phyloP scores from a whole-genome alignment of 2,113 vertebrate species.

The Lates calcarifer region DNA sequence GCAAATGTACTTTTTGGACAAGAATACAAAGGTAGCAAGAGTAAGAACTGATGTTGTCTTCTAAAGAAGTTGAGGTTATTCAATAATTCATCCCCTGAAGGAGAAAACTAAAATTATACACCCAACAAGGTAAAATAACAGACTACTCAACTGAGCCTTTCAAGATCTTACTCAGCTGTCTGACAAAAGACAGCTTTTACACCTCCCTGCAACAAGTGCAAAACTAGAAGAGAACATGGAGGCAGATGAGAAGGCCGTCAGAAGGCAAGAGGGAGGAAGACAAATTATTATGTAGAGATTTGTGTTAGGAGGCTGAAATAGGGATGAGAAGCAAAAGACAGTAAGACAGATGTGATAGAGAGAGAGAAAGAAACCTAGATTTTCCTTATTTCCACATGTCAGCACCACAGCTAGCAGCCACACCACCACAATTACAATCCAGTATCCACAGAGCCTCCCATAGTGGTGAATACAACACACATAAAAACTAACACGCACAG shows the following conservation, averaged over 20 bases:
- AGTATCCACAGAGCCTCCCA: conserved; percentile 1
- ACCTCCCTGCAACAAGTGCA: conserved; percentile 35
- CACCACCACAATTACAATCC: conserved; percentile 42
- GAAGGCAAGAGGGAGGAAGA: not conserved
- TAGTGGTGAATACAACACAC: not conserved
- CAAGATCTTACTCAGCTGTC: not conserved
- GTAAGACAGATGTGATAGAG: not conserved
- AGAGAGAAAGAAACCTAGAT: not conserved
- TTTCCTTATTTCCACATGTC: conserved; percentile 34
- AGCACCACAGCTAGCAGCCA: conserved; percentile 24
- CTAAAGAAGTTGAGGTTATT: not conserved
- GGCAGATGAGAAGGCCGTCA: not conserved
- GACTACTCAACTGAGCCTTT: not conserved
- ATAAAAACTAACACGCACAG: not conserved
- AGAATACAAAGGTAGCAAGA: not conserved
- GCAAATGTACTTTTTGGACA: not conserved
- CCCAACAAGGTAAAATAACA: conserved; percentile 42
- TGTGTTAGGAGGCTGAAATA: not conserved
- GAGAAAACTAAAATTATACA: conserved; percentile 25
- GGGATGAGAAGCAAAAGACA: not conserved
- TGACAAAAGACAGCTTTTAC: conserved; percentile 25
- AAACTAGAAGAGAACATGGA: not conserved
- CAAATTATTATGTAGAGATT: not conserved
- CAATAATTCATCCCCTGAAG: not conserved
- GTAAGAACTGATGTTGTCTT: not conserved